Evolutionary conservation across 2,888 invertebrate genomes (phyloP), one percentile per base, ranked within the genome.

Genomic region (Philonicus albiceps): DNA sequence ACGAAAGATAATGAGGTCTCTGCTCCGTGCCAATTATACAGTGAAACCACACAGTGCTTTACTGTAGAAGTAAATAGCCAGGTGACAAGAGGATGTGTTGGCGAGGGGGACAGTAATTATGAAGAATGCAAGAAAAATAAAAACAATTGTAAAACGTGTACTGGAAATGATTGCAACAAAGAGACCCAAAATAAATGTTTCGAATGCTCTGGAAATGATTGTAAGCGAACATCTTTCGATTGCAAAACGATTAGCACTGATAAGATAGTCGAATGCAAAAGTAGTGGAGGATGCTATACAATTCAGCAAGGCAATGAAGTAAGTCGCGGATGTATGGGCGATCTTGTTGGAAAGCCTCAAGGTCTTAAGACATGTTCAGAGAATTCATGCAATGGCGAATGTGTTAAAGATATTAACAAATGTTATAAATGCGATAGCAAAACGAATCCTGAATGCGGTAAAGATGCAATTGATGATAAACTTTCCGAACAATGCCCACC

Each of bases 341-440:
- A 31, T 11, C 30, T 80, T n/a, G 5, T 8, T 5, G 16, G 0
- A 3, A 7, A 74, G 13, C 34, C 64, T 2, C 16, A 16, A 19
- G 49, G 30, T 13, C 19, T 81, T 30, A n/a, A 31, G 4, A 64
- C 13, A 19, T 64, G 81, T 16, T 0, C 11, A 27, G 34, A 22
- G 0, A 4, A 19, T n/a, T n/a, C n/a, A 19, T 81, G 81, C 22
- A 81, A 81, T 37, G 43, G 55, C 8, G 6, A 6, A 0, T 74
- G 80, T 5, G 13, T 6, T 0, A 22, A 31, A 49, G 83, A 83
- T 6, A 89, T 88, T 16, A 89, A 86, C 1, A 19, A 64, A 8
- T 90, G 90, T 72, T 89, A 89, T 64, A 87, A 88, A 2, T 90
- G 90, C 72, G 89, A 90, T 53, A 90, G 90, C 86, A 89, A 89